A percentile compares a stretch with the other conserved stretches of the same genome.
Evolutionary conservation across 1,140 invertebrate species (phyloP).

Genomic region (Drosophila navojoa): DNA sequence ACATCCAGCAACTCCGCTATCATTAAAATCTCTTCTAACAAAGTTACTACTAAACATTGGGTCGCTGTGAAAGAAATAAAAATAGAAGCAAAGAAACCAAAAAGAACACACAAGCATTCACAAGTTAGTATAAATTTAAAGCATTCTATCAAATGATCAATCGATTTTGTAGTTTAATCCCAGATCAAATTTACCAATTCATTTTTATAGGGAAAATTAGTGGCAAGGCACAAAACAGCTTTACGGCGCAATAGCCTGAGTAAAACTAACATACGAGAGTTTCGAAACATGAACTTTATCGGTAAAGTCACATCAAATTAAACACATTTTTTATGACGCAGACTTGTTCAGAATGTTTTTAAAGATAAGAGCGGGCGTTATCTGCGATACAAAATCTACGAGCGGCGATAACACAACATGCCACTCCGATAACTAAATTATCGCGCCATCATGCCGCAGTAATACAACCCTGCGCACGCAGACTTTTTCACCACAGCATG

Average conservation of each 20-base stretch:
- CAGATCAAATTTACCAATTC: slow-evolving; percentile 49
- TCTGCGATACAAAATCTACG: slow-evolving; percentile 18
- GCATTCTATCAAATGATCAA: not conserved
- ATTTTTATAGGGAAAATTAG: slow-evolving; percentile 46
- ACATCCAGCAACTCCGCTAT: slow-evolving; percentile 72
- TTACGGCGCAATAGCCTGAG: slow-evolving; percentile 57
- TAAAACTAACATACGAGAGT: slow-evolving; percentile 44
- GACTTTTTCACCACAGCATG: slow-evolving; percentile 63
- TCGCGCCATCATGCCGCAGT: slow-evolving; percentile 15
- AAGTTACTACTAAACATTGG: slow-evolving; percentile 83
- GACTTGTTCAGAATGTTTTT: slow-evolving; percentile 47
- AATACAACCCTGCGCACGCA: slow-evolving; percentile 44
- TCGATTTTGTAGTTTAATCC: slow-evolving; percentile 62
- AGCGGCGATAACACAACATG: slow-evolving; percentile 31
- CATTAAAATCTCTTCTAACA: slow-evolving; percentile 83
- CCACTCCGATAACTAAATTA: slow-evolving; percentile 27
- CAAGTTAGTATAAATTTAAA: slow-evolving; percentile 14
- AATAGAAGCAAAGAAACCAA: not conserved
- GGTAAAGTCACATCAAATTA: slow-evolving; percentile 33
- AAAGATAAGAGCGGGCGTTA: slow-evolving; percentile 53
- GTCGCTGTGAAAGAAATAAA: slow-evolving; percentile 70
- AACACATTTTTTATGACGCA: slow-evolving; percentile 57
- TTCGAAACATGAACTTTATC: slow-evolving; percentile 56
- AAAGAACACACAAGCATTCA: slow-evolving; percentile 17
- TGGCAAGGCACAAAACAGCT: slow-evolving; percentile 25